Evolutionary conservation across 1,140 invertebrate genomes (phyloP).

Genomic region (Aphelenchoides besseyi): DNA sequence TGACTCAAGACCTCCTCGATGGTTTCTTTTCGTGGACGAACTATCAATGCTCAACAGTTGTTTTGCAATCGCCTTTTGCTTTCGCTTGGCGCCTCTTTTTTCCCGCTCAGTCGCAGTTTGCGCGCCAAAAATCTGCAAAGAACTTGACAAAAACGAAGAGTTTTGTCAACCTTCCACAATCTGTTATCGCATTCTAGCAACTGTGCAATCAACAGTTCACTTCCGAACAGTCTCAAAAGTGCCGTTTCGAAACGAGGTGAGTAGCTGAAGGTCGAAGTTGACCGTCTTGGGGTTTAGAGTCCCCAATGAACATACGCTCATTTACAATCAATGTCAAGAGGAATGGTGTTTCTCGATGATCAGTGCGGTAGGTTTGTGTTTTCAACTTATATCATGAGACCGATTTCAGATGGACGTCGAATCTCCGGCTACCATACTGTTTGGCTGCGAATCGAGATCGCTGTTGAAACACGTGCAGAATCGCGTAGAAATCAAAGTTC

Average conservation of each 20-base stretch:
- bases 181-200: no score
- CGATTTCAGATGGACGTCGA: not conserved
- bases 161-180: no score
- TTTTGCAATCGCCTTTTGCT: no score
- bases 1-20: no score
- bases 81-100: no score
- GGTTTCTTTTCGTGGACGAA: no score
- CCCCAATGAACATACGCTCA: conserved; percentile 1
- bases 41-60: no score
- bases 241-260: not conserved
- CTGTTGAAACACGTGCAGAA: conserved; percentile 19
- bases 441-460: conserved; percentile 21
- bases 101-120: no score
- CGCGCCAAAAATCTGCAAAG: not conserved
- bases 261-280: not conserved
- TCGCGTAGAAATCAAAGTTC: conserved; percentile 8
- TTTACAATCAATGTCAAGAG: conserved; percentile 14
- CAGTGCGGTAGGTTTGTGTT: conserved; percentile 18
- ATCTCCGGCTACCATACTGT: not conserved
- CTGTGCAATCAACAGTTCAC: conserved; percentile 22
- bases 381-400: no score
- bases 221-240: conserved; percentile 9
- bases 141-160: no score
- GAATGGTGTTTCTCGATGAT: conserved; percentile 24
- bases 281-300: not conserved